phyloP scores from a whole-genome alignment of 2,888 invertebrate species.

The Willowsia nigromaculata region DNA sequence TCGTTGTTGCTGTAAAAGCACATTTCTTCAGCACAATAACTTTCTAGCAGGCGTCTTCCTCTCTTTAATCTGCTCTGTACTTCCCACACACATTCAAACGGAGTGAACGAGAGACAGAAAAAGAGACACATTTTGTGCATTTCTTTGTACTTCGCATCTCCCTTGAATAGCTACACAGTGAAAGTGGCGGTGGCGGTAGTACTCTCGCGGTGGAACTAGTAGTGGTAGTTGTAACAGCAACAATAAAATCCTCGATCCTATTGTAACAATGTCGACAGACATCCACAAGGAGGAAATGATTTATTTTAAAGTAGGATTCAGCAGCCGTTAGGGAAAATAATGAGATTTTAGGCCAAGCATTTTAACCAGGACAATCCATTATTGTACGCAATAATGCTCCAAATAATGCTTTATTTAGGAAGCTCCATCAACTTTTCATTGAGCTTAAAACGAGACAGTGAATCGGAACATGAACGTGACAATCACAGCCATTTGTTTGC shows the following conservation, averaged over 20 bases:
- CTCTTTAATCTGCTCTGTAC: slow-evolving; percentile 40
- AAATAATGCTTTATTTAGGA: not conserved
- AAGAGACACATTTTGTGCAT: not conserved
- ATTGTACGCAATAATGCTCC: not conserved
- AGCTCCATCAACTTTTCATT: slow-evolving; percentile 27
- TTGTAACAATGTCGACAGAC: slow-evolving; percentile 39
- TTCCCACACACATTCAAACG: not conserved
- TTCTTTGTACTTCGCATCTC: not conserved
- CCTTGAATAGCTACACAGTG: not conserved
- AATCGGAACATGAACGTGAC: not conserved
- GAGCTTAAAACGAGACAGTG: not conserved
- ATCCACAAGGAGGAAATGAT: slow-evolving; percentile 30
- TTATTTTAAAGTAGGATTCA: slow-evolving; percentile 30
- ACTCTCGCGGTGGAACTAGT: no score
- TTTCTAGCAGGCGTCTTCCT: slow-evolving; percentile 43
- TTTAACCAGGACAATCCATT: slow-evolving; percentile 27
- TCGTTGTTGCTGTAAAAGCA: slow-evolving; percentile 37
- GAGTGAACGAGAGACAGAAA: not conserved
- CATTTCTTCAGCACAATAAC: slow-evolving; percentile 54
- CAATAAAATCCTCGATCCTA: slow-evolving; percentile 40
- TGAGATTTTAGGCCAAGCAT: slow-evolving; percentile 24
- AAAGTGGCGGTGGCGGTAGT: not conserved
- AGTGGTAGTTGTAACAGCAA: not conserved
- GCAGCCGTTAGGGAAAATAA: slow-evolving; percentile 17
- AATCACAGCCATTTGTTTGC: not conserved